Percentiles rank a stretch among this genome's conserved stretches.
Evolutionary conservation across 2,888 invertebrate species (phyloP).

Genomic region (Drosophila pegasa): DNA sequence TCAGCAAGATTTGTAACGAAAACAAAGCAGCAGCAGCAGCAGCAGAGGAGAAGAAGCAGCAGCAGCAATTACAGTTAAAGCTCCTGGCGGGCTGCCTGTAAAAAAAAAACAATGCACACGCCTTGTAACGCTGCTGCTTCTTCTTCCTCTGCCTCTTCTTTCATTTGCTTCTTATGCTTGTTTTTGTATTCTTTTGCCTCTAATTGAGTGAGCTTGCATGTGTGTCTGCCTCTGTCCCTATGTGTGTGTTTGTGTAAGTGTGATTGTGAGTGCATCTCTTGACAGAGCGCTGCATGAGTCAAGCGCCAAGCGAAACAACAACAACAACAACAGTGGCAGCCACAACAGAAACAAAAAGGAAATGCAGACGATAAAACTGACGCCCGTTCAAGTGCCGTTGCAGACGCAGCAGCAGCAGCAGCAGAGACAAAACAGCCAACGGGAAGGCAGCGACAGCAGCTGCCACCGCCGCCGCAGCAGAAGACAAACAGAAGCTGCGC

Average conservation of each 20-base stretch:
- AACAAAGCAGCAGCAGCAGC: background rate
- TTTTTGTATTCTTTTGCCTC: constrained; percentile 23
- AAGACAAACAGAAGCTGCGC: constrained; percentile 41
- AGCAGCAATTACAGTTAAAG: constrained; percentile 33
- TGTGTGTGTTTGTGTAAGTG: constrained; percentile 14
- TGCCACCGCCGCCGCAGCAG: constrained; percentile 9
- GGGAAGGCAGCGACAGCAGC: constrained; percentile 39
- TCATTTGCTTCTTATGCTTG: constrained; percentile 24
- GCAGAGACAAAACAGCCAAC: constrained; percentile 48
- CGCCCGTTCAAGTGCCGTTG: constrained; percentile 63
- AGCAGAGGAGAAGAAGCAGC: background rate
- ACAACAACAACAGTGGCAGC: constrained; percentile 31
- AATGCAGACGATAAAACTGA: constrained; percentile 67
- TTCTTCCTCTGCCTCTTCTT: constrained; percentile 14
- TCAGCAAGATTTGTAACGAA: constrained; percentile 26
- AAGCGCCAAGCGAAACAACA: constrained; percentile 61
- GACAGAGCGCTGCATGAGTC: constrained; percentile 72
- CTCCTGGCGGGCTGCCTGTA: constrained; percentile 35
- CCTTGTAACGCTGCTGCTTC: constrained; percentile 40
- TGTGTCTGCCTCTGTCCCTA: constrained; percentile 10
- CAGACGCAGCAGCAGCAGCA: constrained; percentile 27
- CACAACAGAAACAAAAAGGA: constrained; percentile 40
- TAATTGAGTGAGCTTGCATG: constrained; percentile 39
- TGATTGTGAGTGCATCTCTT: constrained; percentile 58
- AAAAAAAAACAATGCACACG: constrained; percentile 52